phyloP scores from a whole-genome alignment of 2,797 vertebrate species.

The Echiichthys vipera region DNA sequence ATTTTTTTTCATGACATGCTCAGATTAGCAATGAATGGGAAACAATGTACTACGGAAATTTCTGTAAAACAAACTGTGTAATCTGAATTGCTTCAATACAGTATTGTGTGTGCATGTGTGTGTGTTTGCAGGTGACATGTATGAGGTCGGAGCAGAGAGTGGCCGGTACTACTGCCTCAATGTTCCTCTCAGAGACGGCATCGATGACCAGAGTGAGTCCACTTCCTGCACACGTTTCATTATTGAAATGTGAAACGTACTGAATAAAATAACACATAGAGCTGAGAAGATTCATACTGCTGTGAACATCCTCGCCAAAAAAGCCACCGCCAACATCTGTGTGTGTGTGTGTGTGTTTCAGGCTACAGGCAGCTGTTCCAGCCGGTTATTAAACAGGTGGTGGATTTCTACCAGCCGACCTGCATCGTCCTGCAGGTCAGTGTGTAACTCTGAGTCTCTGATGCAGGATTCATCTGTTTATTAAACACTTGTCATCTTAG shows the following conservation, averaged over 20 bases:
- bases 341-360: slow-evolving; percentile 65
- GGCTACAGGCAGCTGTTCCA: slow-evolving; percentile 98
- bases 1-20: no score
- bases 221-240: background rate
- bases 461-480: background rate
- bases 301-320: background rate
- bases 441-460: background rate
- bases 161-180: slow-evolving; percentile 98
- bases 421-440: slow-evolving; percentile 98
- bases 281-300: background rate
- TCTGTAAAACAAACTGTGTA: background rate
- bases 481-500: background rate
- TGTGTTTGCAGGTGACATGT: slow-evolving; percentile 93
- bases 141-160: slow-evolving; percentile 97
- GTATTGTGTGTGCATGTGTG: background rate
- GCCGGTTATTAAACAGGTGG: slow-evolving; percentile 97
- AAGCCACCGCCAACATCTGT: background rate
- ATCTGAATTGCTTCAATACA: background rate
- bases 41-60: background rate
- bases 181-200: slow-evolving; percentile 95
- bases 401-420: slow-evolving; percentile 98
- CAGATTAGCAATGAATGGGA: background rate
- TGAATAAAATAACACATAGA: background rate
- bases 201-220: slow-evolving; percentile 96
- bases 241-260: background rate